phyloP scores from a whole-genome alignment of 2,113 vertebrate genomes.

The Scalopus aquaticus region DNA sequence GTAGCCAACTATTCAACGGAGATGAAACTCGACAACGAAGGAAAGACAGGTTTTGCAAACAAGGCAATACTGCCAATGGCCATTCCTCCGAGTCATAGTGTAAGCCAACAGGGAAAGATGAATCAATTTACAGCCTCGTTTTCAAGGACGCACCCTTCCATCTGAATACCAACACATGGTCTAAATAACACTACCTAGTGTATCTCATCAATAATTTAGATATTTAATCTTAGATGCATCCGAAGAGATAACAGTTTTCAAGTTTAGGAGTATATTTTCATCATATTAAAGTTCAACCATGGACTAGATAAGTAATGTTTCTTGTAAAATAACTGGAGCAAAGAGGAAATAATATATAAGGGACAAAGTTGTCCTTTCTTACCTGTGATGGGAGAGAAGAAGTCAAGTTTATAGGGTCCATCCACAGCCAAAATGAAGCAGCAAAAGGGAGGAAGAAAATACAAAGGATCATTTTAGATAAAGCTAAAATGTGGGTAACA shows the following conservation, averaged over 20 bases:
- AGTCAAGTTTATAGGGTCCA: conserved; percentile 56
- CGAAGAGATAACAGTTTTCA: conserved; percentile 69
- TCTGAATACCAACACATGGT: conserved; percentile 26
- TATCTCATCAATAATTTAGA: conserved; percentile 54
- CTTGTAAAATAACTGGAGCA: conserved; percentile 15
- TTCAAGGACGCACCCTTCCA: conserved; percentile 4
- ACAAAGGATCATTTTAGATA: conserved; percentile 62
- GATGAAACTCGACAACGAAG: neutral
- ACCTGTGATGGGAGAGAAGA: conserved; percentile 66
- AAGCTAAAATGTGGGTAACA: conserved; percentile 15
- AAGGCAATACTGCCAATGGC: neutral
- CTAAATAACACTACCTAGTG: conserved; percentile 45
- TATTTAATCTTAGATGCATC: conserved; percentile 3
- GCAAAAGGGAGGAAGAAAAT: conserved; percentile 36
- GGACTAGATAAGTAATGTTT: neutral
- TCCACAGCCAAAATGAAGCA: conserved; percentile 60
- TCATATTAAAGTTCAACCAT: neutral
- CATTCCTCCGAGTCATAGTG: neutral
- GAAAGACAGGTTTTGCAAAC: conserved; percentile 5
- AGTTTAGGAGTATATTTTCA: conserved; percentile 71
- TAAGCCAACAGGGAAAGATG: neutral
- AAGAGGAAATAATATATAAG: conserved; percentile 45
- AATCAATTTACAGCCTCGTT: conserved; percentile 46
- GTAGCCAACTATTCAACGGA: neutral
- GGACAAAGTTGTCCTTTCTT: conserved; percentile 63